Conservation (phyloP, 1,140 invertebrate species). For the Aradophagus sp. region DNA sequence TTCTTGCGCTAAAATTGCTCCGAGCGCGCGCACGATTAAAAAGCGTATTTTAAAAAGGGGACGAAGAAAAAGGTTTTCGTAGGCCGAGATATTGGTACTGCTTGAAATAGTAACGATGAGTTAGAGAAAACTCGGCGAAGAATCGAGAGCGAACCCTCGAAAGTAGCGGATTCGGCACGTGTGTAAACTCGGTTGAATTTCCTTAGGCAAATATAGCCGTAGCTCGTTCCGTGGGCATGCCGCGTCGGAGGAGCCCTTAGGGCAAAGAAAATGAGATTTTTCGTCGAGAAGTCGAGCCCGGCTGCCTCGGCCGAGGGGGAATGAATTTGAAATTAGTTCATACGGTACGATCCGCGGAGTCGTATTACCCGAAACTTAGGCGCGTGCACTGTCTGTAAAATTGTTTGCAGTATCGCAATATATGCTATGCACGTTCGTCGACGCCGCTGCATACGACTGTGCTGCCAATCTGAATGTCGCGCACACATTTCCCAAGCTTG, state of each 20-base stretch:
- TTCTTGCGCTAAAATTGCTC: too few species aligned
- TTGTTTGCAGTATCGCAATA: constrained; percentile 51
- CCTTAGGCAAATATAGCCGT: constrained; percentile 73
- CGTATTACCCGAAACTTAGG: constrained; percentile 62
- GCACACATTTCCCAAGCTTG: constrained; percentile 34
- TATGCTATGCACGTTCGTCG: constrained; percentile 40
- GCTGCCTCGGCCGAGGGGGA: constrained; percentile 57
- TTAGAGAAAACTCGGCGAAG: constrained; percentile 65
- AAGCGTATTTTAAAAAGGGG: too few species aligned
- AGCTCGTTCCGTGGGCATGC: constrained; percentile 56
- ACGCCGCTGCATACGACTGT: constrained; percentile 40
- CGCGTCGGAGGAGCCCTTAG: constrained; percentile 62
- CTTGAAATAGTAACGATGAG: constrained; percentile 37
- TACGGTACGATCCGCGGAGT: constrained; percentile 62
- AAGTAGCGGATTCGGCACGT: constrained; percentile 65
- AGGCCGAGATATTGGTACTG: constrained; percentile 23
- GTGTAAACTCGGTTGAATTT: constrained; percentile 74
- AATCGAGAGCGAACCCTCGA: constrained; percentile 60
- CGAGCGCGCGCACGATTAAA: too few species aligned
- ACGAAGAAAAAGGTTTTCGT: too few species aligned
- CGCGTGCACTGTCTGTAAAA: constrained; percentile 54
- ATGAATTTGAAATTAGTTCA: constrained; percentile 73
- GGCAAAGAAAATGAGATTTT: constrained; percentile 74
- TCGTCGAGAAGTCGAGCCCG: constrained; percentile 61
- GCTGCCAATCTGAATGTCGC: constrained; percentile 49